These are phyloP conservation scores for Phalacrocorax brasilianus DNA, from an alignment of 2,113 vertebrate genomes.

Conservation along the genomic window DNA sequence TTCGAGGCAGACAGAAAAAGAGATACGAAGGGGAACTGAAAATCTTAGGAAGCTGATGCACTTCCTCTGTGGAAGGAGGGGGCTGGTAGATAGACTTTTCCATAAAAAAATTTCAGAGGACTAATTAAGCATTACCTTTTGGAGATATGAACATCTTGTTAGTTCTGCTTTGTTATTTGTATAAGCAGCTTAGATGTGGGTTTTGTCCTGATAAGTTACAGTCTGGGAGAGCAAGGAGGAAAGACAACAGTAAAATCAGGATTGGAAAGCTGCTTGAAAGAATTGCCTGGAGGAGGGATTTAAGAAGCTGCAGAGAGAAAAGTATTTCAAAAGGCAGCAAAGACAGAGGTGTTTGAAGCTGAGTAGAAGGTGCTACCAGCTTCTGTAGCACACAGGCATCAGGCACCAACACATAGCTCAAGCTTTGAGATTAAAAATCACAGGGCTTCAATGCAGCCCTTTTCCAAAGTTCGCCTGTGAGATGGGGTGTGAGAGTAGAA, in stretches of 20 bases:
- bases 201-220: neutral
- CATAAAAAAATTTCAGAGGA: neutral
- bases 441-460: neutral
- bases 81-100: neutral
- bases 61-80: neutral
- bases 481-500: neutral
- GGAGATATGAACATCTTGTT: neutral
- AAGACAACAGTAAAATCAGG: neutral
- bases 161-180: conserved; percentile 14
- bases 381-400: neutral
- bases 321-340: neutral
- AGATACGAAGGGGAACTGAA: neutral
- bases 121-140: neutral
- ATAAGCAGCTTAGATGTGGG: neutral
- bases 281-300: neutral
- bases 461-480: neutral
- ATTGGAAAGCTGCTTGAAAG: neutral
- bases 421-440: neutral
- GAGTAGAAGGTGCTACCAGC: neutral
- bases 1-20: neutral
- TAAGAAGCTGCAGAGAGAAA: neutral
- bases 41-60: neutral
- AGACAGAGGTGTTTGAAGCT: neutral
- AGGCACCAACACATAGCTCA: neutral
- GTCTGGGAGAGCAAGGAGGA: neutral